These are phyloP conservation scores for Cephus runcator DNA, from an alignment of 2,888 invertebrate genomes.

Conservation along the genomic window DNA sequence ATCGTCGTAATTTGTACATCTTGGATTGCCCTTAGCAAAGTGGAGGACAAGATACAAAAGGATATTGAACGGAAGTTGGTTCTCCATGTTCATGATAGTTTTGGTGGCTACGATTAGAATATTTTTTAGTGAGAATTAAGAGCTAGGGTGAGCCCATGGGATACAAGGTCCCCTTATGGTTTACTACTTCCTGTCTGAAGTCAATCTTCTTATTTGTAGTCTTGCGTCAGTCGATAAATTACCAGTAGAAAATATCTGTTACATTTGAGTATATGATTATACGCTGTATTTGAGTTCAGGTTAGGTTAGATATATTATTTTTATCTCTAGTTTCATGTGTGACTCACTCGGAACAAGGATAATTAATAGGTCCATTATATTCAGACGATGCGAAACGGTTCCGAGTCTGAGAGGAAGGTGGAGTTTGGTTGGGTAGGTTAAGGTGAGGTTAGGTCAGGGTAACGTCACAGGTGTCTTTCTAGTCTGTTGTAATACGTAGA, in stretches of 20 bases:
- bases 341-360: too few relatives aligned
- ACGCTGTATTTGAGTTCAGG: too few relatives aligned
- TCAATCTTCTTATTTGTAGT: neutral
- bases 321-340: too few relatives aligned
- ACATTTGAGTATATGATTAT: too few relatives aligned
- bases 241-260: too few relatives aligned
- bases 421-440: neutral
- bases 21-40: neutral
- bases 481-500: neutral
- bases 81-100: neutral
- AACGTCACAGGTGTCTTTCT: neutral
- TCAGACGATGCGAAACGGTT: too few relatives aligned
- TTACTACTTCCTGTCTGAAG: neutral
- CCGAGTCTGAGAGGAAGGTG: neutral
- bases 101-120: neutral
- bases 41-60: neutral
- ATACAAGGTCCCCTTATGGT: neutral
- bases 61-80: neutral
- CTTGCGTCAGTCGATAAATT: neutral
- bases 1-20: neutral
- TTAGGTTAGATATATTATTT: too few relatives aligned
- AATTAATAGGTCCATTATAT: too few relatives aligned
- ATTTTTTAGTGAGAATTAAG: neutral
- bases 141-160: neutral
- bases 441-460: neutral